A percentile compares a stretch with the other conserved stretches of the same genome.
phyloP scores from a whole-genome alignment of 2,113 vertebrate genomes.

The Tragelaphus strepsiceros region DNA sequence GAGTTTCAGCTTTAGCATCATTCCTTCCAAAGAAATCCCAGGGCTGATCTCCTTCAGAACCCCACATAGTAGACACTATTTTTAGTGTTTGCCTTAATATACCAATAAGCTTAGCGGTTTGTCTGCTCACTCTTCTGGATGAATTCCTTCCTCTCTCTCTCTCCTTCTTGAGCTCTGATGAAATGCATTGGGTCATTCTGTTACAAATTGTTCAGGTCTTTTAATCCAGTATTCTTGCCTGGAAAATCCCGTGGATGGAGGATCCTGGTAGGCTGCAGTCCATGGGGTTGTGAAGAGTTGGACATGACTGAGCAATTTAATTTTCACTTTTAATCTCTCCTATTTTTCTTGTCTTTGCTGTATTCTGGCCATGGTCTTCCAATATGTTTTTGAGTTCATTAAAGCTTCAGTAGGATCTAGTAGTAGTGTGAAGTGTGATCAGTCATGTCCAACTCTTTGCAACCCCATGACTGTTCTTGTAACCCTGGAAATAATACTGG shows the following conservation, averaged over 20 bases:
- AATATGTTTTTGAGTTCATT: neutral
- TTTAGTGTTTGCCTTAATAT: neutral
- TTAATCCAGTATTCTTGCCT: neutral
- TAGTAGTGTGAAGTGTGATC: neutral
- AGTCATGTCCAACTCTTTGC: neutral
- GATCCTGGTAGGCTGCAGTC: neutral
- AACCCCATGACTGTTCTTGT: neutral
- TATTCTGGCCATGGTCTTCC: neutral
- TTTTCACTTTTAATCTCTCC: neutral
- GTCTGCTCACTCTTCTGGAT: neutral
- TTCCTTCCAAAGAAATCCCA: no score
- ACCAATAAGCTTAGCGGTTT: neutral
- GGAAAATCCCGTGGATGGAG: neutral
- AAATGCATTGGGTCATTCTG: neutral
- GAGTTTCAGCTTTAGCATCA: no score
- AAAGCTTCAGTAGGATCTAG: neutral
- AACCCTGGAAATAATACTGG: neutral
- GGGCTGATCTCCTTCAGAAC: neutral
- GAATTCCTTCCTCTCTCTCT: neutral
- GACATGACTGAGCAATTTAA: neutral
- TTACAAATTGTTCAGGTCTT: neutral
- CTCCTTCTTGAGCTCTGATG: neutral
- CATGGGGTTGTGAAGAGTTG: neutral
- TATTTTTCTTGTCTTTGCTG: neutral
- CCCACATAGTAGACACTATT: neutral